Evolutionary conservation across 1,140 invertebrate genomes (phyloP).

Genomic region (Drosophila lacteicornis): DNA sequence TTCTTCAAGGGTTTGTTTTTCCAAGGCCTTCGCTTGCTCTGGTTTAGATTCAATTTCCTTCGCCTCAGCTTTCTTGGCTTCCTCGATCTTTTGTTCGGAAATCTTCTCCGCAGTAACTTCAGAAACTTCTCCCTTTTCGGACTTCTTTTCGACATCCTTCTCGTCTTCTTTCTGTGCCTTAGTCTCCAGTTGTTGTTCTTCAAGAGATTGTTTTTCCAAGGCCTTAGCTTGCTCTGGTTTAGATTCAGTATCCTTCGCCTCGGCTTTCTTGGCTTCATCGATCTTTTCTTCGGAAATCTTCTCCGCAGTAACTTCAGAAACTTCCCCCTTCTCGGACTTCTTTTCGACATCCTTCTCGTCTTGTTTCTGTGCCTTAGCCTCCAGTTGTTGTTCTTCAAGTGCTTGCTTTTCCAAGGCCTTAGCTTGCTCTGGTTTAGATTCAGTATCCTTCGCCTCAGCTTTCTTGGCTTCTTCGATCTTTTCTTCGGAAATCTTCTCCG

Average conservation of each 20-base stretch:
- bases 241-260: constrained; percentile 8
- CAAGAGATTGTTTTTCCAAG: constrained; percentile 27
- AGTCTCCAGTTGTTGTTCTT: constrained; percentile 8
- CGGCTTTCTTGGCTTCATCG: constrained; percentile 9
- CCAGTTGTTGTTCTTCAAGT: constrained; percentile 29
- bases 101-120: not conserved
- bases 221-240: constrained; percentile 27
- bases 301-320: constrained; percentile 35
- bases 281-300: constrained; percentile 32
- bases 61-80: constrained; percentile 5
- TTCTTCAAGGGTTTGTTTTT: too few relatives aligned
- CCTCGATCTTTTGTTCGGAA: not conserved
- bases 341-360: not conserved
- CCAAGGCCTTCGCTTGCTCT: not conserved
- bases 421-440: constrained; percentile 3
- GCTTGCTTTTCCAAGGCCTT: constrained; percentile 37
- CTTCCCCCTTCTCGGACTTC: constrained; percentile 35
- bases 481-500: too few relatives aligned
- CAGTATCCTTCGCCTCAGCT: too few relatives aligned
- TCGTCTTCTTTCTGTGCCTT: not conserved
- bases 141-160: constrained; percentile 20
- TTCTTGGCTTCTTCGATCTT: too few relatives aligned
- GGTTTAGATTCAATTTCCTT: constrained; percentile 23
- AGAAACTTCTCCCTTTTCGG: constrained; percentile 40
- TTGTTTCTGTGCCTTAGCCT: too few relatives aligned